Conservation (phyloP, 2,888 invertebrate genomes). For the Volucella bombylans region DNA sequence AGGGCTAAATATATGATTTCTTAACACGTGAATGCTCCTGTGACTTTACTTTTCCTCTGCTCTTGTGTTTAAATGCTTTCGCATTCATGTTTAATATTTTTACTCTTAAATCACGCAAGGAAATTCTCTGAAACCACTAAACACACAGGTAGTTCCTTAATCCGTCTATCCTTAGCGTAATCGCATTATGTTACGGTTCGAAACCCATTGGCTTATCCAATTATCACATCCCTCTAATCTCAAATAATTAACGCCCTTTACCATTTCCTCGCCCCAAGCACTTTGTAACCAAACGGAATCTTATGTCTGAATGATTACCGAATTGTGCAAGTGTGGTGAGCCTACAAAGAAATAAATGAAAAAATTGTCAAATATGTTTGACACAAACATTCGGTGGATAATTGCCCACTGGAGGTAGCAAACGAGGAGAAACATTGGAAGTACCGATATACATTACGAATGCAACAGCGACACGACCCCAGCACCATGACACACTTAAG, state of each 20-base stretch:
- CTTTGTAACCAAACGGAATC: background rate
- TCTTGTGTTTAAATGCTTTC: too few relatives aligned
- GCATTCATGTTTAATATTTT: too few relatives aligned
- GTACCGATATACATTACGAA: slow-evolving; percentile 20
- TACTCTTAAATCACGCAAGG: background rate
- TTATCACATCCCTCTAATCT: slow-evolving; percentile 12
- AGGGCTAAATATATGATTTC: too few relatives aligned
- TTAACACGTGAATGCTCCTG: too few relatives aligned
- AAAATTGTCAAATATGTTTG: slow-evolving; percentile 37
- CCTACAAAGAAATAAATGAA: background rate
- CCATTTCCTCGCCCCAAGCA: slow-evolving; percentile 31
- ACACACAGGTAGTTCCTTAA: background rate
- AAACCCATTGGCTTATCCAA: background rate
- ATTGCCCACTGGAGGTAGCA: background rate
- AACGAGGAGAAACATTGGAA: background rate
- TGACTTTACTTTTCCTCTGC: too few relatives aligned
- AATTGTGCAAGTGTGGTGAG: slow-evolving; percentile 2
- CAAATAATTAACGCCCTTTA: slow-evolving; percentile 19
- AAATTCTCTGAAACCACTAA: background rate
- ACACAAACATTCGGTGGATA: slow-evolving; percentile 30
- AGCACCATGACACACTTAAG: slow-evolving; percentile 58
- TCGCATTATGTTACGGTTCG: background rate
- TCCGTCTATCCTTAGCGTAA: background rate
- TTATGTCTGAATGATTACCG: slow-evolving; percentile 20
- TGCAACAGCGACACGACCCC: slow-evolving; percentile 34